These are phyloP conservation scores for Polypterus bichir DNA, from an alignment of 2,113 vertebrate genomes.

Conservation along the genomic window DNA sequence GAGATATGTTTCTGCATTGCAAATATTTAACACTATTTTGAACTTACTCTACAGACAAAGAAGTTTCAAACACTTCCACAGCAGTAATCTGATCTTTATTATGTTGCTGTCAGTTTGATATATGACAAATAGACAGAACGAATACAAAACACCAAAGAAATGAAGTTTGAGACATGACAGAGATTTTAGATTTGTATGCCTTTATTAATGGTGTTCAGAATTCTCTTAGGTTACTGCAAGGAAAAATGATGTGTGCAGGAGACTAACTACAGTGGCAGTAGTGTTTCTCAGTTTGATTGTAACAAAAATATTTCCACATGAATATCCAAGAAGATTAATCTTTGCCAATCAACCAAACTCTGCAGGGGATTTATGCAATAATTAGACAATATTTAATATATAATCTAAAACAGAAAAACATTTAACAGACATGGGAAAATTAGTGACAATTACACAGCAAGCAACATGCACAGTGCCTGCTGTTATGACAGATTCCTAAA, in stretches of 20 bases:
- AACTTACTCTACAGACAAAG: no score
- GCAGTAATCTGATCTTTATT: neutral
- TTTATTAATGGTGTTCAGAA: conserved; percentile 3
- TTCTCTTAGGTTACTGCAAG: conserved; percentile 3
- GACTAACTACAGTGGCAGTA: neutral
- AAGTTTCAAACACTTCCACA: neutral
- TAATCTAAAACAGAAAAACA: neutral
- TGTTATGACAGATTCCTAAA: no score
- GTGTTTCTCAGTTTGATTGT: no score
- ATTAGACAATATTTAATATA: neutral
- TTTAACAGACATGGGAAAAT: neutral
- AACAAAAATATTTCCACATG: no score
- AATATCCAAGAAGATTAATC: no score
- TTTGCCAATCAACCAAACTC: no score
- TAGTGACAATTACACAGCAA: no score
- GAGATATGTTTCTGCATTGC: no score
- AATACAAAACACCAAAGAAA: neutral
- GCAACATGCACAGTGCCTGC: no score
- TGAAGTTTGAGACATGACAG: neutral
- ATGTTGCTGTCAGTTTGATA: conserved; percentile 3
- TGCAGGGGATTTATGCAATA: neutral
- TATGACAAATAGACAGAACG: neutral
- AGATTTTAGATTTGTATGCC: neutral
- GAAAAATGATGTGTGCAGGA: neutral
- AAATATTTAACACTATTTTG: no score